These are phyloP conservation scores for Terrapene triunguis DNA, from an alignment of 2,113 vertebrate species.

Conservation along the genomic window DNA sequence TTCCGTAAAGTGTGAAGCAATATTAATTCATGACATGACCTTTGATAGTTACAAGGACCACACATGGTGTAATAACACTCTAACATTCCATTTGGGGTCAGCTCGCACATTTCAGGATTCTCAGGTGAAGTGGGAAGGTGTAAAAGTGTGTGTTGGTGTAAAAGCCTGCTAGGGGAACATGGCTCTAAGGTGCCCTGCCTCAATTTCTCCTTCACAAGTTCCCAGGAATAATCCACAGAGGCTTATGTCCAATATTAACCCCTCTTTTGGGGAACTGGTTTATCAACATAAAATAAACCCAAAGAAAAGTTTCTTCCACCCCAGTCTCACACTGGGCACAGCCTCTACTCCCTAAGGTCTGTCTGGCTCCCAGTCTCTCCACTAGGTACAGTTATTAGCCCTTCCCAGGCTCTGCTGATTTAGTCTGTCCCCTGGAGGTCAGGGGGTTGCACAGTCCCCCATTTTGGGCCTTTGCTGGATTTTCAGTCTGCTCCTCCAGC, in stretches of 20 bases:
- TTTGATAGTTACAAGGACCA: background rate
- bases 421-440: background rate
- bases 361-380: background rate
- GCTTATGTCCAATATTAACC: background rate
- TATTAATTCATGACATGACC: background rate
- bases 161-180: background rate
- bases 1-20: background rate
- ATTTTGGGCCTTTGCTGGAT: background rate
- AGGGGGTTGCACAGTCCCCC: background rate
- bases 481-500: background rate
- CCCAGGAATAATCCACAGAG: background rate
- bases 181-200: background rate
- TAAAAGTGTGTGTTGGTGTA: no score
- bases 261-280: background rate
- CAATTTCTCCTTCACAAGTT: background rate
- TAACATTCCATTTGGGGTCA: background rate
- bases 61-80: background rate
- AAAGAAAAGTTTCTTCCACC: background rate
- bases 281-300: background rate
- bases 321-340: background rate
- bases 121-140: background rate
- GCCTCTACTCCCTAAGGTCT: background rate
- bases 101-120: background rate
- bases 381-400: background rate
- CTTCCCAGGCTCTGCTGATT: background rate